A percentile compares a stretch with the other conserved stretches of the same genome.
Conservation (phyloP, 2,888 invertebrate species). For the Nasonovia ribisnigri region DNA sequence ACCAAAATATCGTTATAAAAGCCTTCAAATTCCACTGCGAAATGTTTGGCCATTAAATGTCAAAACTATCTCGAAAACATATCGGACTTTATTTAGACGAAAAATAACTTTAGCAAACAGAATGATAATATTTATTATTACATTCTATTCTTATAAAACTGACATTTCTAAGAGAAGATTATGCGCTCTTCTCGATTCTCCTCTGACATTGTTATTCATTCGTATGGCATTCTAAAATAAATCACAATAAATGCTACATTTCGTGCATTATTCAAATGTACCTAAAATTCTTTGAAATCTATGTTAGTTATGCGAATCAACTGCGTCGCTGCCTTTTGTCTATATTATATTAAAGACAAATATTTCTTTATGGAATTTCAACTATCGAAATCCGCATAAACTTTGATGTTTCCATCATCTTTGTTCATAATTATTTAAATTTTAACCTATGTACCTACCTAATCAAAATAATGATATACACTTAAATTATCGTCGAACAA, state of each 20-base stretch:
- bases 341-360: not conserved
- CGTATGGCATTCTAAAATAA: not conserved
- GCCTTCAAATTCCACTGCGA: conserved; percentile 15
- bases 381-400: not conserved
- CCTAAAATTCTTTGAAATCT: conserved; percentile 3
- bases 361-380: not conserved
- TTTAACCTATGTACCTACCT: not conserved
- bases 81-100: conserved; percentile 2
- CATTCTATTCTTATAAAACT: conserved; percentile 6
- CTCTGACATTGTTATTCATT: not conserved
- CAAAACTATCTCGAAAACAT: not conserved
- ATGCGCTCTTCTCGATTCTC: not conserved
- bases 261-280: conserved; percentile 21
- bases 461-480: not conserved
- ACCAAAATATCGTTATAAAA: not conserved
- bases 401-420: not conserved
- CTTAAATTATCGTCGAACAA: not conserved
- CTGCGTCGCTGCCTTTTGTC: not conserved
- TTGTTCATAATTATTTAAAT: not conserved
- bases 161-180: conserved; percentile 13
- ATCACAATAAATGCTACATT: not conserved
- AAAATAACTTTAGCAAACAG: not conserved
- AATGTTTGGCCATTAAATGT: not conserved
- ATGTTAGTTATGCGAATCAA: conserved; percentile 1
- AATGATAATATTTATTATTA: conserved; percentile 38